Conservation (phyloP, 35 echinoderm and acorn worm genomes). For the Diadema setosum region DNA sequence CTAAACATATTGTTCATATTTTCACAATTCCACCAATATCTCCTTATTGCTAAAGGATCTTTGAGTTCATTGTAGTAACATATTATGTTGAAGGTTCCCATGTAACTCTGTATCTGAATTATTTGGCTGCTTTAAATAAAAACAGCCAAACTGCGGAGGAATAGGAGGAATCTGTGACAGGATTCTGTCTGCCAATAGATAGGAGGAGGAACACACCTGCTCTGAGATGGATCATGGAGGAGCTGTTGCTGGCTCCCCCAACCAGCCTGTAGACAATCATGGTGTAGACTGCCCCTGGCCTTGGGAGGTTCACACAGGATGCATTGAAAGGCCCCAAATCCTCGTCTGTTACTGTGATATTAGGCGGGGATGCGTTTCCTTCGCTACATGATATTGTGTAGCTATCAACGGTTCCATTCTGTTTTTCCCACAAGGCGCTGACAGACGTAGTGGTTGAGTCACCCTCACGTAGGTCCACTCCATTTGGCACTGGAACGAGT, state of each 20-base stretch:
- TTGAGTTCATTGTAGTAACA: no score
- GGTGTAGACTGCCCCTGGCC: not conserved
- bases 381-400: not conserved
- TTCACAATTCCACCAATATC: no score
- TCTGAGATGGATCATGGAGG: no score
- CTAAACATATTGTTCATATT: no score
- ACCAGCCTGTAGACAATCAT: conserved; percentile 8
- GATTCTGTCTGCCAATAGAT: not conserved
- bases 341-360: not conserved
- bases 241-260: not conserved
- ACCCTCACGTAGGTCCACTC: not conserved
- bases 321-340: not conserved
- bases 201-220: not conserved
- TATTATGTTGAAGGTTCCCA: no score
- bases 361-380: not conserved
- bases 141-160: not conserved
- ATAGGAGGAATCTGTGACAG: not conserved
- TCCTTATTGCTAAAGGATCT: no score
- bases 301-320: conserved; percentile 4
- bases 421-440: not conserved
- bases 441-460: not conserved
- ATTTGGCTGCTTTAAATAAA: not conserved
- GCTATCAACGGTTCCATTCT: not conserved
- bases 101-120: no score
- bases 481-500: conserved; percentile 14